Evolutionary conservation across 1,140 invertebrate genomes (phyloP).

Genomic region (Dreissena polymorpha): DNA sequence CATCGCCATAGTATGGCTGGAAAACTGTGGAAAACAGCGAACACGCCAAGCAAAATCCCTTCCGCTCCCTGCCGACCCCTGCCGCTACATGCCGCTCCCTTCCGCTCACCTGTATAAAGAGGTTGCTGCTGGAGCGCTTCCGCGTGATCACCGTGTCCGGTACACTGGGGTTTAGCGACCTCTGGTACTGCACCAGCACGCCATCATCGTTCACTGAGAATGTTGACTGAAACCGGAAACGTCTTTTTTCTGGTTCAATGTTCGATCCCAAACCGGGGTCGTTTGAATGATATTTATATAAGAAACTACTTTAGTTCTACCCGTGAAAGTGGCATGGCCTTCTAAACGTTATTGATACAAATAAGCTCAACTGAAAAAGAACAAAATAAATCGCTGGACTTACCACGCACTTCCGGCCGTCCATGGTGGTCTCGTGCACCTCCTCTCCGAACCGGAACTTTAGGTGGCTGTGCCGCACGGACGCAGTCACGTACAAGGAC

Average conservation of each 20-base stretch:
- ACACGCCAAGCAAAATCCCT: too few species aligned
- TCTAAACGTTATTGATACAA: too few species aligned
- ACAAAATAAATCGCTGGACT: background rate
- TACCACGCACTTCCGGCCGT: constrained; percentile 45
- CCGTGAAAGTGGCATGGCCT: too few species aligned
- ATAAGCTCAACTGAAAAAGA: too few species aligned
- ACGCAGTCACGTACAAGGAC: constrained; percentile 38
- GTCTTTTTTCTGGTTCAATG: too few species aligned
- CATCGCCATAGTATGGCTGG: too few species aligned
- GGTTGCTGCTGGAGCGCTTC: constrained; percentile 6
- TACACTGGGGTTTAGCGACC: constrained; percentile 12
- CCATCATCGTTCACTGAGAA: constrained; percentile 32
- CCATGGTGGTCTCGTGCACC: constrained; percentile 45
- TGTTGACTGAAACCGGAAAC: constrained; percentile 30
- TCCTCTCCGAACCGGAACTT: constrained; percentile 44
- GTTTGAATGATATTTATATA: too few species aligned
- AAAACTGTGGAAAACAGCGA: too few species aligned
- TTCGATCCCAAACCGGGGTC: too few species aligned
- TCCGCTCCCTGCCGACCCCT: too few species aligned
- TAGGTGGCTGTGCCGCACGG: constrained; percentile 19
- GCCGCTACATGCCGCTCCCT: too few species aligned
- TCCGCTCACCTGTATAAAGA: constrained; percentile 28
- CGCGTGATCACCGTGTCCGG: constrained; percentile 45
- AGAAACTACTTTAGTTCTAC: too few species aligned
- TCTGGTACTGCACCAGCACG: constrained; percentile 46